Conservation (phyloP, 2,113 vertebrate genomes). For the Bothrops jararaca region DNA sequence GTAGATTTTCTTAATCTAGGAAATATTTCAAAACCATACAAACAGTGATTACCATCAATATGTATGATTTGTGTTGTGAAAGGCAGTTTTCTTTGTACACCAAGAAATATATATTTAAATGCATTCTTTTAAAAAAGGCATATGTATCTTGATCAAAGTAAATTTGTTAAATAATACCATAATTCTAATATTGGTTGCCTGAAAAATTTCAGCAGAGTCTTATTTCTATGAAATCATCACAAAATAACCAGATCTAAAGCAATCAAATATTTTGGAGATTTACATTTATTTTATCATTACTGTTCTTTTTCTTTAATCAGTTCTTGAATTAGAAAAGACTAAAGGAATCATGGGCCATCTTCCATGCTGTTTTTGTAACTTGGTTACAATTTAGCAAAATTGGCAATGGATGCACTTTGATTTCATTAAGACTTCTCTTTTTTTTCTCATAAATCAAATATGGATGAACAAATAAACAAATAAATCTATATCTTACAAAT, state of each 20-base stretch:
- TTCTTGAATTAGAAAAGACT: background rate
- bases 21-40: background rate
- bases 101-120: slow-evolving; percentile 24
- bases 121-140: slow-evolving; percentile 15
- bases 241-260: background rate
- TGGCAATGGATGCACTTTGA: background rate
- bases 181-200: background rate
- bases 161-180: background rate
- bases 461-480: background rate
- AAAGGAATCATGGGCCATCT: background rate
- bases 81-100: background rate
- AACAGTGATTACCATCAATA: background rate
- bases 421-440: background rate
- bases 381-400: background rate
- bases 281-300: background rate
- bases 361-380: background rate
- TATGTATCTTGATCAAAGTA: background rate
- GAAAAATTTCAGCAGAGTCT: background rate
- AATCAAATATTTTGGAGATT: background rate
- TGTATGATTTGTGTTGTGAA: background rate
- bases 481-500: background rate
- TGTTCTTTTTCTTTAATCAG: background rate
- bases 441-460: background rate
- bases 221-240: slow-evolving; percentile 21
- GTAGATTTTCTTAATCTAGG: background rate